phyloP scores from a whole-genome alignment of 2,888 invertebrate genomes.

The Oxyscelio sp. region DNA sequence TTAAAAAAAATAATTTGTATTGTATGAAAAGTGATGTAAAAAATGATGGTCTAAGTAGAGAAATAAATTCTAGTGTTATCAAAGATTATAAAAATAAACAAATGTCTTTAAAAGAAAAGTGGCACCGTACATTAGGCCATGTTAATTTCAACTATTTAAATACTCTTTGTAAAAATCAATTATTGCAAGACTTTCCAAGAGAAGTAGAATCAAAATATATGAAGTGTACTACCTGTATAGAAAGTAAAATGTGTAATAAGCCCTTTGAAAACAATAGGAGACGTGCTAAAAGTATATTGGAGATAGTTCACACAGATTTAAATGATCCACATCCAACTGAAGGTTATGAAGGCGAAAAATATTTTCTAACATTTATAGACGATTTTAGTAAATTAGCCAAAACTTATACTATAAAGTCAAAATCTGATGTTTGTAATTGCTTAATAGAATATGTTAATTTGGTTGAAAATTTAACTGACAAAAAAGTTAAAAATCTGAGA shows the following conservation, averaged over 20 bases:
- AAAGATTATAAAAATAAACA: constrained; percentile 33
- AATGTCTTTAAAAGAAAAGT: constrained; percentile 72
- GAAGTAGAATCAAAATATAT: constrained; percentile 18
- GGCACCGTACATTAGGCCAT: constrained; percentile 71
- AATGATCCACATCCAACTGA: constrained; percentile 46
- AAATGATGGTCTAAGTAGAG: not conserved
- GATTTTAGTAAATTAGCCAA: constrained; percentile 67
- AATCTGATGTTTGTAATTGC: constrained; percentile 57
- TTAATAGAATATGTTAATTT: constrained; percentile 40
- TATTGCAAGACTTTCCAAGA: constrained; percentile 12
- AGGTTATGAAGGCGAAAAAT: constrained; percentile 66
- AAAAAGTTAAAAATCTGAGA: constrained; percentile 37
- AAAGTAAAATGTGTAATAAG: constrained; percentile 55
- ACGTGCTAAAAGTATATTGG: constrained; percentile 8
- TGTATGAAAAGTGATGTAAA: constrained; percentile 37
- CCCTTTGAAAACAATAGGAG: constrained; percentile 70
- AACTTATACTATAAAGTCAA: constrained; percentile 66
- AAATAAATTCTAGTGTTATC: constrained; percentile 1
- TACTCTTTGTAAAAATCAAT: constrained; percentile 39
- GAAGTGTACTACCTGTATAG: constrained; percentile 45
- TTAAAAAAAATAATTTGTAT: constrained; percentile 37
- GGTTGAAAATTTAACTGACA: constrained; percentile 23
- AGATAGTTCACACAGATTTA: constrained; percentile 57
- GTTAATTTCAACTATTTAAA: constrained; percentile 75
- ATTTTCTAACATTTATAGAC: constrained; percentile 68